Conservation (phyloP, 1,140 invertebrate genomes). For the Penaeus chinensis region DNA sequence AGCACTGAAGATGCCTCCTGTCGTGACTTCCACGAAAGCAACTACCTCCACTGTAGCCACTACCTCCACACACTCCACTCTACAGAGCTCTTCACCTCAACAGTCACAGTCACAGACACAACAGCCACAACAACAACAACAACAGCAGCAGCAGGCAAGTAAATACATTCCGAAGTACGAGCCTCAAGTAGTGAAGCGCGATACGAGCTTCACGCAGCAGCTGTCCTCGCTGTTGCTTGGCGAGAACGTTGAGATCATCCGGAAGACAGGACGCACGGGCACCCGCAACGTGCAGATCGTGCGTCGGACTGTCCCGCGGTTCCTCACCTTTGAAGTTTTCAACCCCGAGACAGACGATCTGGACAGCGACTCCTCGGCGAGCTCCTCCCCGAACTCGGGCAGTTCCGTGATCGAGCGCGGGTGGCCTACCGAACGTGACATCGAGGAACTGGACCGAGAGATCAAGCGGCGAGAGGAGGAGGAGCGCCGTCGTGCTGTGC, state of each 20-base stretch:
- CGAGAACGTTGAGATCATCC: conserved; percentile 65
- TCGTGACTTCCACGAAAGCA: no score
- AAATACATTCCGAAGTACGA: conserved; percentile 48
- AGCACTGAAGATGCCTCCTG: no score
- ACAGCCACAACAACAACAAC: not conserved
- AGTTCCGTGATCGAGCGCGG: conserved; percentile 69
- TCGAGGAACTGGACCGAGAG: conserved; percentile 60
- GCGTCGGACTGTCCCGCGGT: conserved; percentile 73
- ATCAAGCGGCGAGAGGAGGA: conserved; percentile 60
- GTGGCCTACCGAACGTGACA: conserved; percentile 61
- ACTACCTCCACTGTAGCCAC: no score
- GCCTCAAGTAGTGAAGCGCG: conserved; percentile 57
- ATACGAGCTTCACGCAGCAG: conserved; percentile 62
- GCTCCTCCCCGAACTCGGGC: conserved; percentile 86
- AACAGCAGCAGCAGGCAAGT: not conserved
- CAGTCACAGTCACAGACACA: conserved; percentile 7
- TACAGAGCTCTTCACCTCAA: conserved; percentile 3
- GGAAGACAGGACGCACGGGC: conserved; percentile 55
- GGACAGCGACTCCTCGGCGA: conserved; percentile 87
- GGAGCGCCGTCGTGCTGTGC: conserved; percentile 52
- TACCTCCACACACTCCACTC: no score
- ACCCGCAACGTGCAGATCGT: conserved; percentile 61
- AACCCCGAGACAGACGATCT: conserved; percentile 91
- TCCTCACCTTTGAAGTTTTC: conserved; percentile 85
- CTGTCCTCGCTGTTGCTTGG: conserved; percentile 64